Evolutionary conservation across 2,797 vertebrate genomes (phyloP).

Genomic region (Sardinella longiceps): DNA sequence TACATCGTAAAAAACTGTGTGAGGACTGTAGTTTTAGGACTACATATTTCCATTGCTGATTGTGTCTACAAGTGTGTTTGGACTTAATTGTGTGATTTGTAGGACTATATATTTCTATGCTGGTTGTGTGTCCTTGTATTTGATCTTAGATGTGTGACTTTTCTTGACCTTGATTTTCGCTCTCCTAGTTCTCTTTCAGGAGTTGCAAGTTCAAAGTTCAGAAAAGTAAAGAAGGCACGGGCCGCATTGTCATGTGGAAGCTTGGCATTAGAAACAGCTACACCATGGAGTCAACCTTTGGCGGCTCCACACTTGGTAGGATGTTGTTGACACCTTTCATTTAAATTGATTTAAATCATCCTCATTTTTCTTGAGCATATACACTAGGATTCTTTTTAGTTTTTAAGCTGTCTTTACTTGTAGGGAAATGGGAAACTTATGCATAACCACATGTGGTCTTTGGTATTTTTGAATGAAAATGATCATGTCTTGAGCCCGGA

Average conservation of each 20-base stretch:
- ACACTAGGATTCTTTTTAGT: not conserved
- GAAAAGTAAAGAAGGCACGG: slow-evolving; percentile 90
- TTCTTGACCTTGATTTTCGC: too few species aligned
- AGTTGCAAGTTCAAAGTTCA: slow-evolving; percentile 94
- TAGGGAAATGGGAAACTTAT: too few species aligned
- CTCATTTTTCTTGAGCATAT: not conserved
- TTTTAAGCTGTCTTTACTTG: not conserved
- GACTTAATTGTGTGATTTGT: slow-evolving; percentile 10
- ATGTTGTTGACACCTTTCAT: too few species aligned
- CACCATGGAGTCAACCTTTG: slow-evolving; percentile 91
- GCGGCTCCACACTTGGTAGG: slow-evolving; percentile 89
- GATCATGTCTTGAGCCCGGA: too few species aligned
- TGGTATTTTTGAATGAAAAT: too few species aligned
- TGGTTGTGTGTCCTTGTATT: not conserved
- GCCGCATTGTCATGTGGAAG: slow-evolving; percentile 90
- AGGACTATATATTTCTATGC: not conserved
- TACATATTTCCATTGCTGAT: not conserved
- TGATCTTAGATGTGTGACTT: slow-evolving; percentile 17
- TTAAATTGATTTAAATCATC: too few species aligned
- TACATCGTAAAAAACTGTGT: not conserved
- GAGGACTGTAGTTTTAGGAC: not conserved
- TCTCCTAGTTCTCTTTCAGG: slow-evolving; percentile 85
- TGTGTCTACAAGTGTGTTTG: not conserved
- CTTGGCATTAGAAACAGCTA: slow-evolving; percentile 92
- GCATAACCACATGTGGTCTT: too few species aligned